These are phyloP conservation scores for Seira sanloemensis DNA, from an alignment of 2,888 invertebrate species.

Conservation along the genomic window DNA sequence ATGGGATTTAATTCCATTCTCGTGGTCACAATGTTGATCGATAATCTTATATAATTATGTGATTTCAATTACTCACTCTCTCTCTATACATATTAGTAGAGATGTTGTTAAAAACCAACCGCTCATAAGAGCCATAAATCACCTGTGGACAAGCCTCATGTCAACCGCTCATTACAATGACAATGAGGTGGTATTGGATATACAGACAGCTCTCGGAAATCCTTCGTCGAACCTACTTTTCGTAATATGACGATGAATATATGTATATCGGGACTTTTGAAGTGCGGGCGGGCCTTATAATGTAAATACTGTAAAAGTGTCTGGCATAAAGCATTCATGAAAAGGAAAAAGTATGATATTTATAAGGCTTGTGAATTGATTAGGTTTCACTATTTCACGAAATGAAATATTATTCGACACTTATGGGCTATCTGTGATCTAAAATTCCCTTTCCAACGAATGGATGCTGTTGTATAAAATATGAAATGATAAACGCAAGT, in stretches of 20 bases:
- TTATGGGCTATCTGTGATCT: constrained; percentile 36
- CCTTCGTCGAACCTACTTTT: too few species aligned
- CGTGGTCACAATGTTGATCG: not conserved
- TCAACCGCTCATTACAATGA: constrained; percentile 59
- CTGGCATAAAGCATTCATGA: too few species aligned
- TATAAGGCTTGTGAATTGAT: not conserved
- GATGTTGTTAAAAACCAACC: not conserved
- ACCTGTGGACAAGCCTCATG: constrained; percentile 47
- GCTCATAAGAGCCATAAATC: constrained; percentile 40
- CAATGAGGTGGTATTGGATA: constrained; percentile 41
- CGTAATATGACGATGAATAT: not conserved
- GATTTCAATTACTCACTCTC: too few species aligned
- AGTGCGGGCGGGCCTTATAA: too few species aligned
- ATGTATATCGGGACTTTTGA: too few species aligned
- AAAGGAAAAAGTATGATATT: too few species aligned
- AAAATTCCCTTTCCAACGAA: too few species aligned
- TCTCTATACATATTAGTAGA: too few species aligned
- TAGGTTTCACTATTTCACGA: not conserved
- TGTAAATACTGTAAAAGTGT: too few species aligned
- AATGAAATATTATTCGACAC: constrained; percentile 21
- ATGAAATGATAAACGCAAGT: too few species aligned
- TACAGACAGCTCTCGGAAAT: constrained; percentile 25
- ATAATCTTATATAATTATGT: too few species aligned
- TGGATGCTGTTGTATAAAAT: too few species aligned
- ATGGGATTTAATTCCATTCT: not conserved